Evolutionary conservation across 2,888 invertebrate genomes (phyloP), one percentile per base, ranked within the genome.

Genomic region (Buathra laborator): DNA sequence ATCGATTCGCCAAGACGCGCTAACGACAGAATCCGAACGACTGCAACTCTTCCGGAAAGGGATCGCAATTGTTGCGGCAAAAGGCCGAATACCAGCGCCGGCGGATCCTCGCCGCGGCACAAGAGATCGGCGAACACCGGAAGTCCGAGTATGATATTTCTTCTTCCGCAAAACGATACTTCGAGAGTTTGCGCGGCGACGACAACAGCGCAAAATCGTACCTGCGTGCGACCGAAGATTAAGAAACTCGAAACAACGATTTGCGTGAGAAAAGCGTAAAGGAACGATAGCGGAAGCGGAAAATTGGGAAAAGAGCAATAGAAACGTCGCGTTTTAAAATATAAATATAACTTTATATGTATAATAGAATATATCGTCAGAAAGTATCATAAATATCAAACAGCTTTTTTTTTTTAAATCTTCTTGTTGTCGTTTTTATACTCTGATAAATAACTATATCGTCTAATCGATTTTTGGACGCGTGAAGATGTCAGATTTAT

Each of bases 381-480:
- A 91, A 91, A 91, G 90, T 91, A 91, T 91, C 88, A 90, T 90
- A 91, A 90, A 91, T 90, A 89, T 91, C 78, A 81, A 87, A 80
- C 67, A 71, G 59, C 12, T 7, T 76, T 72, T 67, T 24, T 51
- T 29, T 46, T 29, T n/a, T n/a, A n/a, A 16, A 29, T 46, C 46
- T 53, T 43, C 46, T 66, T 43, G 16, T 24, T 59, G 29, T 59
- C 59, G 14, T 29, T 59, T 44, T 56, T 44, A 44, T 24, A 59
- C 59, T 44, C 29, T 43, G 59, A 29, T 44, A 37, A 77, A 67
- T 46, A 77, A 67, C 68, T 59, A 79, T 81, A 16, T 19, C 32
- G 43, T 37, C 51, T 76, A 56, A 6, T 56, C n/a, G n/a, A n/a
- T 32, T n/a, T 19, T 29, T 46, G 46, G 29, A 74, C 46, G 59